Percentiles rank a stretch among this genome's conserved stretches.
Evolutionary conservation across 2,888 invertebrate species (phyloP).

Genomic region (Parthenolecanium corni): DNA sequence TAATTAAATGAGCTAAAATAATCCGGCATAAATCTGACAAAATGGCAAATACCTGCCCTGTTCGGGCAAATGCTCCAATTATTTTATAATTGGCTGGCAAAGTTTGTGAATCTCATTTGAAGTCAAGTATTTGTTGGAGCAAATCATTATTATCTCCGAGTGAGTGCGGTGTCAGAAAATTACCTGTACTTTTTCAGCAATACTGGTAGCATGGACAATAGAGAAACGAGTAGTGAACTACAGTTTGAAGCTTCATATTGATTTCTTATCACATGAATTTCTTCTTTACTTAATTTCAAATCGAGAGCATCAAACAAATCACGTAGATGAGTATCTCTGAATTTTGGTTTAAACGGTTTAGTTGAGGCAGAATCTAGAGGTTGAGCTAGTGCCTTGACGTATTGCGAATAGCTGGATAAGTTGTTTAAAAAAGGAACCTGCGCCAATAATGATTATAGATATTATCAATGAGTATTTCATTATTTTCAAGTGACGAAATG

Average conservation of each 20-base stretch:
- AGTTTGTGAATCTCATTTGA: too few relatives aligned
- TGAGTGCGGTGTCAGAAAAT: too few relatives aligned
- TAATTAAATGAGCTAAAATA: too few relatives aligned
- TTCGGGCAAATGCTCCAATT: too few relatives aligned
- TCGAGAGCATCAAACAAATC: slow-evolving; percentile 5
- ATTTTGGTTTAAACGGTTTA: slow-evolving; percentile 11
- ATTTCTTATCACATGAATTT: not conserved
- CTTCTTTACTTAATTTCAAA: slow-evolving; percentile 1
- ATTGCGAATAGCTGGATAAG: slow-evolving; percentile 5
- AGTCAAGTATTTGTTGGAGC: too few relatives aligned
- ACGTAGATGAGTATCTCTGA: not conserved
- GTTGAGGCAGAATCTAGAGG: too few relatives aligned
- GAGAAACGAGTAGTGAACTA: slow-evolving; percentile 7
- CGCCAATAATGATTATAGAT: too few relatives aligned
- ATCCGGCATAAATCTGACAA: too few relatives aligned
- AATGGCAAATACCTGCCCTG: too few relatives aligned
- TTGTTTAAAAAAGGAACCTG: slow-evolving; percentile 11
- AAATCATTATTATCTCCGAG: too few relatives aligned
- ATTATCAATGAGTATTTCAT: not conserved
- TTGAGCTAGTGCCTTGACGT: not conserved
- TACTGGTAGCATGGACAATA: slow-evolving; percentile 4
- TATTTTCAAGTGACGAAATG: too few relatives aligned
- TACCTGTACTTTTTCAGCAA: slow-evolving; percentile 7
- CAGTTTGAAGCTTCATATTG: slow-evolving; percentile 4
- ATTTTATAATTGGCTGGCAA: too few relatives aligned